These are phyloP conservation scores for Ametastegia equiseti DNA, from an alignment of 2,888 invertebrate species.

Conservation along the genomic window DNA sequence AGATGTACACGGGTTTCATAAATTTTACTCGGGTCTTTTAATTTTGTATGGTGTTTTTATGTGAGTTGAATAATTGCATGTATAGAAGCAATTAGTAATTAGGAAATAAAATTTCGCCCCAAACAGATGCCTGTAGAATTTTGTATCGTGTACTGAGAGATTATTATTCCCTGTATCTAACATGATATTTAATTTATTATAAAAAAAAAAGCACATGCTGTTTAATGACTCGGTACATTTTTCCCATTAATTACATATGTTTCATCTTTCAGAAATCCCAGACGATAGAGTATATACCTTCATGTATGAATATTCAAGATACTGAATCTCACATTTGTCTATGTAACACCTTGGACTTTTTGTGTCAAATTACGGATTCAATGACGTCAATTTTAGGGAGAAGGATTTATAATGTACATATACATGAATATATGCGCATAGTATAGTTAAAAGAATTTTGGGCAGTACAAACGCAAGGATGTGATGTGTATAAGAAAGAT, in stretches of 20 bases:
- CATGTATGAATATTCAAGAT: neutral
- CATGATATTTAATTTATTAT: neutral
- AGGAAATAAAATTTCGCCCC: neutral
- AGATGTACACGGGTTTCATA: neutral
- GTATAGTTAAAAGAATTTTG: neutral
- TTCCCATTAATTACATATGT: neutral
- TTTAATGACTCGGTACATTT: neutral
- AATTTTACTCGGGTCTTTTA: neutral
- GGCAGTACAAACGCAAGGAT: neutral
- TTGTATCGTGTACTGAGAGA: neutral
- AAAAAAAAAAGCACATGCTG: no score
- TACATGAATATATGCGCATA: neutral
- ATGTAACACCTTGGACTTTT: neutral
- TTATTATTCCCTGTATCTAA: neutral
- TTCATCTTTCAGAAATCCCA: neutral
- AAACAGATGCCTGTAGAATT: neutral
- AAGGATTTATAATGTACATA: neutral
- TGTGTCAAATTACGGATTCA: conserved; percentile 5
- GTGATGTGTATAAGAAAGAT: neutral
- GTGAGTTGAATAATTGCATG: neutral
- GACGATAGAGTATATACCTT: neutral
- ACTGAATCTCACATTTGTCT: conserved; percentile 8
- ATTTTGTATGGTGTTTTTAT: neutral
- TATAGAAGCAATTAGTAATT: neutral
- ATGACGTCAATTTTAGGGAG: conserved; percentile 18